phyloP scores from a whole-genome alignment of 2,113 vertebrate species.

The Paramormyrops kingsleyae region DNA sequence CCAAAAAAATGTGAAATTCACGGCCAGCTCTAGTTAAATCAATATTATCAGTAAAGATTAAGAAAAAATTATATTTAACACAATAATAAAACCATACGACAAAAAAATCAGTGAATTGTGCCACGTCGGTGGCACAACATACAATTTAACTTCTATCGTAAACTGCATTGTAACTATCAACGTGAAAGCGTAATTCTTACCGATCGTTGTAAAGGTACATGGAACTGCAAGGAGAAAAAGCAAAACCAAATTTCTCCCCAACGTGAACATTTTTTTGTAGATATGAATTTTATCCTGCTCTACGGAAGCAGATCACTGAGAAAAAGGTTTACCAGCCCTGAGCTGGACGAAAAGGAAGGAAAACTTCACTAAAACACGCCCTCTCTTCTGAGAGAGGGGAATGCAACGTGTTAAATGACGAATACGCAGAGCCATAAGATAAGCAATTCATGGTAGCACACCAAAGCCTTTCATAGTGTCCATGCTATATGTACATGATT shows the following conservation, averaged over 20 bases:
- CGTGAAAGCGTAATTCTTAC: conserved; percentile 37
- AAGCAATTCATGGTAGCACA: not conserved
- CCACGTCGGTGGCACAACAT: conserved; percentile 9
- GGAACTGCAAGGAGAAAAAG: conserved; percentile 57
- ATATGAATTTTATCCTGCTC: conserved; percentile 29
- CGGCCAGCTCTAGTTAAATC: not conserved
- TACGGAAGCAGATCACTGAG: conserved; percentile 45
- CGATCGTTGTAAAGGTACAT: conserved; percentile 42
- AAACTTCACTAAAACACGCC: conserved; percentile 23
- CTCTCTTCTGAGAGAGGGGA: not conserved
- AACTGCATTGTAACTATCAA: not conserved
- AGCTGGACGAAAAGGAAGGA: conserved; percentile 23
- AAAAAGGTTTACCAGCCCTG: conserved; percentile 12
- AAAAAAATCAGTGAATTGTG: not conserved
- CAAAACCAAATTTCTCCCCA: conserved; percentile 47
- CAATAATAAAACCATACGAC: not conserved
- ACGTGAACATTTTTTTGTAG: conserved; percentile 47
- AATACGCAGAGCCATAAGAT: not conserved
- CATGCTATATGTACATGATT: not conserved
- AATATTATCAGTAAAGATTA: not conserved
- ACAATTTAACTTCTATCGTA: not conserved
- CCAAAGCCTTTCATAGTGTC: not conserved
- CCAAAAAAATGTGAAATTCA: not conserved
- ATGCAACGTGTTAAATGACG: not conserved
- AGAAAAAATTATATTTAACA: not conserved